Evolutionary conservation across 1,140 invertebrate genomes (phyloP).

Genomic region (Habropoda laboriosa): DNA sequence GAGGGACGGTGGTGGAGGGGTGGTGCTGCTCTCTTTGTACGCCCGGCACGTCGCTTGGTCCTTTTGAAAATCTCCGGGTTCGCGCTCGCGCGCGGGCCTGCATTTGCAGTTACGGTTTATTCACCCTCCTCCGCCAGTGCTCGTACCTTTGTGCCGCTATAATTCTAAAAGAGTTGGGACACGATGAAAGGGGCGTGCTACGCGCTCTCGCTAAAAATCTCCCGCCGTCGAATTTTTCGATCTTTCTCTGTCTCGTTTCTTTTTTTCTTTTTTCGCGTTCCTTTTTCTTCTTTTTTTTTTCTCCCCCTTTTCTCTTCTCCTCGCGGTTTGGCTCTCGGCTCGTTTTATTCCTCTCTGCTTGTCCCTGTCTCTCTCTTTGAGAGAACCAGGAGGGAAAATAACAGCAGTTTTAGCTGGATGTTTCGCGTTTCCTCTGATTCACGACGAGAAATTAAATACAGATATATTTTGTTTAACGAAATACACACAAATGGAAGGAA

Average conservation of each 20-base stretch:
- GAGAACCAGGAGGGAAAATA: background rate
- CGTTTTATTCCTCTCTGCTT: background rate
- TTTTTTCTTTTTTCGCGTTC: background rate
- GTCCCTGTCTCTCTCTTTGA: background rate
- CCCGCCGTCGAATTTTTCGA: conserved; percentile 26
- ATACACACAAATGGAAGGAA: background rate
- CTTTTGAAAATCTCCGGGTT: conserved; percentile 46
- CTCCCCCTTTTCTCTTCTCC: no score
- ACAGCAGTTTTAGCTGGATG: background rate
- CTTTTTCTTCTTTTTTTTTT: no score
- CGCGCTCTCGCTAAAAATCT: conserved; percentile 22
- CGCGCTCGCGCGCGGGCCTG: background rate
- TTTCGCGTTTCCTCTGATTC: background rate
- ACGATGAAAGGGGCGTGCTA: conserved; percentile 25
- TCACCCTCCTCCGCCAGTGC: background rate
- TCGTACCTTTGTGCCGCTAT: conserved; percentile 34
- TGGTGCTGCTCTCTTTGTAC: conserved; percentile 24
- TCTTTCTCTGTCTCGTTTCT: conserved; percentile 1
- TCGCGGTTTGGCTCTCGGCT: background rate
- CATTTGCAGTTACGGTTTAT: conserved; percentile 31
- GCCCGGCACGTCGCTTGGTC: conserved; percentile 22
- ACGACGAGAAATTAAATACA: background rate
- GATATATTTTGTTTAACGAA: conserved; percentile 2
- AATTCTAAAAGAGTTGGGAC: conserved; percentile 45
- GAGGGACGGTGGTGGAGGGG: background rate